Base-by-base conservation (phyloP, 2,888 invertebrate genomes). In the Elegia similella region DNA sequence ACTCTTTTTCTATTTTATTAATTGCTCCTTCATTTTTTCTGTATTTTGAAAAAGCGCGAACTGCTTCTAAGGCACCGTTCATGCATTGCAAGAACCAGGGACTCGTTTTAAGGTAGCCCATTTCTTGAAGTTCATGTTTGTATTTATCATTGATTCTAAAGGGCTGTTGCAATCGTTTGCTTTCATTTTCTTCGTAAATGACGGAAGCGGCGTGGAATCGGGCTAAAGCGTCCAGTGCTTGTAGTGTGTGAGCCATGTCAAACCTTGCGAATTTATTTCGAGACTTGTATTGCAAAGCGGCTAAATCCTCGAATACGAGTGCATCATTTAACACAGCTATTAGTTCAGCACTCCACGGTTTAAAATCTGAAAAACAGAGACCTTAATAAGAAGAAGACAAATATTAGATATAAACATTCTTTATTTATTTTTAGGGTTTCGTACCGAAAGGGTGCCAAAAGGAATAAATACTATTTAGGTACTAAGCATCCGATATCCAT, bases 151-250 rank as follows among this genome's bases (percentile, higher is more conserved):
- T 69, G 43, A 88, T 71, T n/a, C 61, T 69, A 58, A 80, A 88
- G 15, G 66, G 15, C 30, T 68, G 66, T 10, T 70, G 59, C 57
- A 72, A 71, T 61, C 75, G 80, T 64, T 67, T 82, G 56, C 69
- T 84, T 73, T 64, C 87, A 13, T 73, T 77, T 61, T 92, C 85
- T 75, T 93, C 93, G 62, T 78, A 92, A 59, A 93, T 81, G n/a
- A 93, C 80, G 2, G 90, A 81, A n/a, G 88, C 79, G 0, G 92
- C 88, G 61, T 93, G 93, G 63, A 93, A 88, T 62, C 84, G 82
- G 0, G 92, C 89, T 48, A 93, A 65, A 2, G 90, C 81, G 57
- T 78, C 76, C 52, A 93, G 71, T 34, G 92, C 91, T 66, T 83
- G 77, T 32, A 86, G 67, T 10, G 88, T 92, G 62, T 93, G 93